phyloP scores from a whole-genome alignment of 2,888 invertebrate species.

The Protonemura montana region DNA sequence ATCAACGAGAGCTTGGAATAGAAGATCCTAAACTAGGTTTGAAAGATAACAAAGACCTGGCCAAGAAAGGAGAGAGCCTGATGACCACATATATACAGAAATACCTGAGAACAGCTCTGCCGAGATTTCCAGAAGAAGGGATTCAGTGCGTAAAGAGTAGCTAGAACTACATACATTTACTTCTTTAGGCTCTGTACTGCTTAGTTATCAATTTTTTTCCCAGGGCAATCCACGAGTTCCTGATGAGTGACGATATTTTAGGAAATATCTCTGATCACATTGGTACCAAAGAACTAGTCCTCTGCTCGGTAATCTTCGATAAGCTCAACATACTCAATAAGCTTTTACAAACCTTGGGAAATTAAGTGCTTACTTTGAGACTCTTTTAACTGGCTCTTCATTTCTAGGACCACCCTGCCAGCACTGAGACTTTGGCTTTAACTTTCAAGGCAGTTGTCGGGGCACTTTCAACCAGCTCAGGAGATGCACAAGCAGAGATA shows the following conservation, averaged over 20 bases:
- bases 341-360: too few relatives aligned
- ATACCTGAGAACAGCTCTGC: constrained; percentile 74
- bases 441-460: constrained; percentile 85
- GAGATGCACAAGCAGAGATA: constrained; percentile 69
- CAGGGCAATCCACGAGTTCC: constrained; percentile 69
- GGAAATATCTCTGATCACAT: constrained; percentile 76
- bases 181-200: too few relatives aligned
- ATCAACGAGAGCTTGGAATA: constrained; percentile 75
- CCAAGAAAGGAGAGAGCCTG: constrained; percentile 72
- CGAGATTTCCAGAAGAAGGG: constrained; percentile 79
- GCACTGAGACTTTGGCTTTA: constrained; percentile 70
- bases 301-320: constrained; percentile 73
- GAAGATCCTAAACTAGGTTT: constrained; percentile 65
- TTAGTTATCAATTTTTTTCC: constrained; percentile 49
- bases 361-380: not conserved
- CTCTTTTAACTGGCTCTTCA: constrained; percentile 36
- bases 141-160: constrained; percentile 61
- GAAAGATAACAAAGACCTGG: constrained; percentile 73
- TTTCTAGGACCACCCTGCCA: constrained; percentile 74
- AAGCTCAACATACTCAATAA: too few relatives aligned
- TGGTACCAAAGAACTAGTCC: constrained; percentile 83
- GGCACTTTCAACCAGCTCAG: constrained; percentile 74
- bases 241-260: constrained; percentile 72
- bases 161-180: not conserved
- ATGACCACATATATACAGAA: constrained; percentile 70